Conservation (phyloP, 2,888 invertebrate species). For the Andrena flavipes region DNA sequence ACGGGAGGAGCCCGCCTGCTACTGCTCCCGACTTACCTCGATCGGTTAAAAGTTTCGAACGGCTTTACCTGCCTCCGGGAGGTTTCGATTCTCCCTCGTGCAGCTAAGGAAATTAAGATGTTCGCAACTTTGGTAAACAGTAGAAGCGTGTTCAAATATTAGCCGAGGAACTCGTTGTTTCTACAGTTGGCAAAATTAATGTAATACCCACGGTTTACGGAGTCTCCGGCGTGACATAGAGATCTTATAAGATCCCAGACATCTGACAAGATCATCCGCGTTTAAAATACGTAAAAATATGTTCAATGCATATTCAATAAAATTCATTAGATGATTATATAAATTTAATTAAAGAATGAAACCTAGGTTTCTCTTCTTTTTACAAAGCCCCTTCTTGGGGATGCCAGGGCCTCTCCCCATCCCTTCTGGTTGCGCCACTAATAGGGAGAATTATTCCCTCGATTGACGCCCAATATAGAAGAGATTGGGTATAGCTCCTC, state of each 20-base stretch:
- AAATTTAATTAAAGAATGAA: too few relatives aligned
- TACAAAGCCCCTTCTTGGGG: too few relatives aligned
- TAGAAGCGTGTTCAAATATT: not conserved
- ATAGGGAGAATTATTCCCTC: too few relatives aligned
- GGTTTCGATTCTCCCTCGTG: not conserved
- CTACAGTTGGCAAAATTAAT: slow-evolving; percentile 10
- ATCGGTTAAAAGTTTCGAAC: slow-evolving; percentile 40
- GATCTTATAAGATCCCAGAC: too few relatives aligned
- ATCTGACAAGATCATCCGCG: too few relatives aligned
- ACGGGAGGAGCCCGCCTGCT: not conserved
- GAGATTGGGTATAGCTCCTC: not conserved
- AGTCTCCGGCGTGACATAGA: not conserved
- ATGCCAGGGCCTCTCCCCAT: too few relatives aligned
- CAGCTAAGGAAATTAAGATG: slow-evolving; percentile 29
- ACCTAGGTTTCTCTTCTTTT: too few relatives aligned
- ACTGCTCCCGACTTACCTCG: slow-evolving; percentile 32
- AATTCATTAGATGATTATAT: too few relatives aligned
- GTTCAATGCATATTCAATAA: too few relatives aligned
- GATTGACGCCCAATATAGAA: not conserved
- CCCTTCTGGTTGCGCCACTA: too few relatives aligned
- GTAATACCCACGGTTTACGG: not conserved
- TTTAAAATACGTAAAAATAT: too few relatives aligned
- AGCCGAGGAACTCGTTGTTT: not conserved
- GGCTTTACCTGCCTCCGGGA: not conserved
- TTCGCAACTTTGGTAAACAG: slow-evolving; percentile 9